Conservation (phyloP, 2,888 invertebrate species). For the Dynastes tityus region DNA sequence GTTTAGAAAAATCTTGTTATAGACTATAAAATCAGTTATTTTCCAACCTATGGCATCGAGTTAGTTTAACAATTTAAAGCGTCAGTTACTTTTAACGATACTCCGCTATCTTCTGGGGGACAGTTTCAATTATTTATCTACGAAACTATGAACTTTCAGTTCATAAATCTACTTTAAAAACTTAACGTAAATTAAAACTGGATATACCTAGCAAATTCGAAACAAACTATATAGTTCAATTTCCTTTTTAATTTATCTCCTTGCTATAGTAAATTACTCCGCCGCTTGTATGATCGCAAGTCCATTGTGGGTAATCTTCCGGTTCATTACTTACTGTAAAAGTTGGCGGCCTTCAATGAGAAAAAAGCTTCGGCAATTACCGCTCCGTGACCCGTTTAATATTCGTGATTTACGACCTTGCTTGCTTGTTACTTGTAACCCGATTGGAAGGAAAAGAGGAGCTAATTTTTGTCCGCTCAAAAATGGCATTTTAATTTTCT, state of each 20-base stretch:
- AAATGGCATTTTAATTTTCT: slow-evolving; percentile 13
- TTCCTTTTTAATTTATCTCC: neutral
- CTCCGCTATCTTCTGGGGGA: no score
- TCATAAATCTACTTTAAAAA: no score
- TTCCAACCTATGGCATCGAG: no score
- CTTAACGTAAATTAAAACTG: no score
- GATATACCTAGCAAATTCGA: no score
- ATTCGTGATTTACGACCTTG: slow-evolving; percentile 25
- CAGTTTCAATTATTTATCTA: no score
- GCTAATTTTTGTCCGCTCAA: neutral
- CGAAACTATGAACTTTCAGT: no score
- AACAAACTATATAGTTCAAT: neutral
- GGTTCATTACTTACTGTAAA: slow-evolving; percentile 29
- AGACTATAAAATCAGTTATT: no score
- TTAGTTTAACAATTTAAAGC: no score
- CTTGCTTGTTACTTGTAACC: slow-evolving; percentile 22
- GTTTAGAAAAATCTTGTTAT: no score
- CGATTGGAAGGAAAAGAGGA: neutral
- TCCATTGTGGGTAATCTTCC: slow-evolving; percentile 26
- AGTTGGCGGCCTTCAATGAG: slow-evolving; percentile 24
- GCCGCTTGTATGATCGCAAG: slow-evolving; percentile 19
- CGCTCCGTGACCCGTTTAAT: slow-evolving; percentile 29
- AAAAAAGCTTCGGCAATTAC: slow-evolving; percentile 18
- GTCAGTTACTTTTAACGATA: no score
- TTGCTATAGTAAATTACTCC: neutral